Evolutionary conservation across 35 echinoderm and acorn worm species (phyloP).

Genomic region (Lytechinus variegatus): DNA sequence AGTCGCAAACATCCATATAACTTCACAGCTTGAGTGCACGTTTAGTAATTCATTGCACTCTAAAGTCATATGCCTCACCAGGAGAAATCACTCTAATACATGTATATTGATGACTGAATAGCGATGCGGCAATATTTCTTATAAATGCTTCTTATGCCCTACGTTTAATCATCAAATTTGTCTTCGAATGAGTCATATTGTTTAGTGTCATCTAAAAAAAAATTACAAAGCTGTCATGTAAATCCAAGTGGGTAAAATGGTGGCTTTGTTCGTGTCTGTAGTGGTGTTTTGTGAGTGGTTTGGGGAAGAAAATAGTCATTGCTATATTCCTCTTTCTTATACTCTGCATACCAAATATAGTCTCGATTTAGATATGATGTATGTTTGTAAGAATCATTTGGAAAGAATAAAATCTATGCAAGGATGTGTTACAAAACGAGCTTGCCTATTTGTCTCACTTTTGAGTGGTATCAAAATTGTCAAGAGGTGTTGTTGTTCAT

Average conservation of each 20-base stretch:
- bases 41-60: neutral
- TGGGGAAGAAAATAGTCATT: neutral
- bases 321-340: neutral
- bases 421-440: neutral
- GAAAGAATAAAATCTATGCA: constrained; percentile 39
- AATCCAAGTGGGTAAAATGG: neutral
- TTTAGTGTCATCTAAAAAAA: neutral
- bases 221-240: neutral
- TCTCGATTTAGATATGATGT: neutral
- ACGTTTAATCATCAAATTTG: neutral
- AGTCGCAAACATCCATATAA: neutral
- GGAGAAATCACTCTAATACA: neutral
- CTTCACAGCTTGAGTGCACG: neutral
- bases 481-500: neutral
- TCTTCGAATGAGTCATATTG: neutral
- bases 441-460: neutral
- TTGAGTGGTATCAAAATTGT: neutral
- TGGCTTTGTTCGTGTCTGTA: neutral
- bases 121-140: neutral
- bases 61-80: neutral
- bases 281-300: neutral
- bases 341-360: neutral
- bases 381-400: constrained; percentile 32
- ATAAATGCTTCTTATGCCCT: neutral
- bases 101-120: neutral